Conservation (phyloP, 2,888 invertebrate species). For the Nycteola revayana region DNA sequence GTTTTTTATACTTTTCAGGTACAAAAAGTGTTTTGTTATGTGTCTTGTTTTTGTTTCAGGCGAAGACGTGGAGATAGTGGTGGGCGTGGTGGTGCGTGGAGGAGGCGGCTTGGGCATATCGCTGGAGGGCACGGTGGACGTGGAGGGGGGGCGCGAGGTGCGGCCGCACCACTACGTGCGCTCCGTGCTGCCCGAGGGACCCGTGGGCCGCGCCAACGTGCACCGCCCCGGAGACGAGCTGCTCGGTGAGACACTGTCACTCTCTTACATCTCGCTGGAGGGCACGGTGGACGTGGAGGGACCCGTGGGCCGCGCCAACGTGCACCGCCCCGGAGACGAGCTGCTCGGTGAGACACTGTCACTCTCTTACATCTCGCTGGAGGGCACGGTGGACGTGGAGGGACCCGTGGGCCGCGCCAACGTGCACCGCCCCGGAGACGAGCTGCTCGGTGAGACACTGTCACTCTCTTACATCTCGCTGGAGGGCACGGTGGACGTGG, state of each 20-base stretch:
- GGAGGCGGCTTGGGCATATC: conserved; percentile 98
- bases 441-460: conserved; percentile 88
- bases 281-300: conserved; percentile 99
- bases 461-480: not conserved
- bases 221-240: conserved; percentile 97
- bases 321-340: conserved; percentile 96
- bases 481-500: conserved; percentile 99
- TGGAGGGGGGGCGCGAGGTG: conserved; percentile 98
- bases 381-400: conserved; percentile 99
- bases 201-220: conserved; percentile 95
- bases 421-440: conserved; percentile 95
- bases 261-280: conserved; percentile 78
- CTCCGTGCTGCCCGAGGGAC: conserved; percentile 98
- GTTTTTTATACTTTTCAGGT: too few relatives aligned
- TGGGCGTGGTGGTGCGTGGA: conserved; percentile 83
- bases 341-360: conserved; percentile 86
- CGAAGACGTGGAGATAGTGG: conserved; percentile 74
- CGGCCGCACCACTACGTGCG: conserved; percentile 99
- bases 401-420: conserved; percentile 98
- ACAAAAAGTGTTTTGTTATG: too few relatives aligned
- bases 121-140: conserved; percentile 98
- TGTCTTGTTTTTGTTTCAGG: conserved; percentile 38
- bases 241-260: conserved; percentile 83
- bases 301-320: conserved; percentile 96
- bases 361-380: conserved; percentile 60